A percentile compares a stretch with the other conserved stretches of the same genome.
Evolutionary conservation across 92 coral and sea anemone genomes (phyloP).

Genomic region (Epizoanthus ramosus): DNA sequence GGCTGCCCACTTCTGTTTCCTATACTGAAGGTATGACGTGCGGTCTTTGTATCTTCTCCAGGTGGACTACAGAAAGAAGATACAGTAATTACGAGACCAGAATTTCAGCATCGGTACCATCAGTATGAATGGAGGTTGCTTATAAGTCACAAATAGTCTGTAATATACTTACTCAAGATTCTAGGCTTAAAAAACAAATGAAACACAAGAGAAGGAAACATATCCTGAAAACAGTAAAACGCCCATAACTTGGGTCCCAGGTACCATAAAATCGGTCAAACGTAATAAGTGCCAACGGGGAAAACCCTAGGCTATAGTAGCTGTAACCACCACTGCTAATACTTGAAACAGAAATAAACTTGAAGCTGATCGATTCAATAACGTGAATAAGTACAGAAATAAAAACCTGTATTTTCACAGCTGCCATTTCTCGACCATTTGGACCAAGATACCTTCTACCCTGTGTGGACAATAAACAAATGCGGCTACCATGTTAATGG

Average conservation of each 20-base stretch:
- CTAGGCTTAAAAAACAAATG: no score
- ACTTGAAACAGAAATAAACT: background rate
- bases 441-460: conserved; percentile 97
- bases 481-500: background rate
- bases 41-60: conserved; percentile 98
- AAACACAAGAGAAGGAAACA: no score
- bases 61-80: conserved; percentile 68
- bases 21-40: conserved; percentile 80
- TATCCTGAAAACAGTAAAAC: no score
- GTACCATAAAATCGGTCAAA: no score
- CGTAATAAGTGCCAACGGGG: no score
- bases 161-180: no score
- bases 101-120: no score
- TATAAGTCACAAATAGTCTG: no score
- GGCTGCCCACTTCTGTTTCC: conserved; percentile 97
- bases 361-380: background rate
- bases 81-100: background rate
- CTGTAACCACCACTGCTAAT: background rate
- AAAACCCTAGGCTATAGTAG: no score
- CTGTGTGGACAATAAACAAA: conserved; percentile 25
- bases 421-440: conserved; percentile 89
- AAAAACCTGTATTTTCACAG: conserved; percentile 85
- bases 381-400: background rate
- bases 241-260: no score
- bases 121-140: no score